A percentile compares a stretch with the other conserved stretches of the same genome.
These are phyloP conservation scores for Choloepus didactylus DNA, from an alignment of 2,797 vertebrate species.

Conservation along the genomic window DNA sequence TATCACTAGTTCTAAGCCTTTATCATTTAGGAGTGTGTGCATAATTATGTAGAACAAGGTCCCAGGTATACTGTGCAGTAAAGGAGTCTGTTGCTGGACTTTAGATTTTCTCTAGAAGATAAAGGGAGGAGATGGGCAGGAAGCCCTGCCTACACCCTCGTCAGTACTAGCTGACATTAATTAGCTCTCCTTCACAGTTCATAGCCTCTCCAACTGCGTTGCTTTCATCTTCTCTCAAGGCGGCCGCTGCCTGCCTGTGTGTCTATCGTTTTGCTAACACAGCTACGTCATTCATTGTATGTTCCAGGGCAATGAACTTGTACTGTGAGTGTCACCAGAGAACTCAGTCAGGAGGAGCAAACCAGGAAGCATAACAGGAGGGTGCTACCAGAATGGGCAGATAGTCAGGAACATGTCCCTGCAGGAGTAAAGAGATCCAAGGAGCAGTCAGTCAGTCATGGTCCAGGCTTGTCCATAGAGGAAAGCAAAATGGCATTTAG, in stretches of 20 bases:
- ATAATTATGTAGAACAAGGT: not conserved
- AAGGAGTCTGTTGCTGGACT: not conserved
- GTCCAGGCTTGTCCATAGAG: not conserved
- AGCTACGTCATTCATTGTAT: too few species aligned
- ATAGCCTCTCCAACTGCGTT: not conserved
- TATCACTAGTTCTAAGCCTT: not conserved
- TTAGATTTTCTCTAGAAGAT: not conserved
- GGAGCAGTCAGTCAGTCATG: too few species aligned
- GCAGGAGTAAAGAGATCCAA: not conserved
- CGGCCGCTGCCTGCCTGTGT: not conserved
- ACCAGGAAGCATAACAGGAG: not conserved
- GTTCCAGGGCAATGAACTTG: not conserved
- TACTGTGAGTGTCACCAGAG: not conserved
- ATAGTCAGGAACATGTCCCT: not conserved
- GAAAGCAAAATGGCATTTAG: not conserved
- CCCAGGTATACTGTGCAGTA: not conserved
- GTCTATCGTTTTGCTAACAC: not conserved
- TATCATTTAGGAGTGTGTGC: not conserved
- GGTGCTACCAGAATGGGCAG: not conserved
- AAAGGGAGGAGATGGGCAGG: not conserved
- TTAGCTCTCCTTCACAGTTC: not conserved
- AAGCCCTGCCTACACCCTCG: not conserved
- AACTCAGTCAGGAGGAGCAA: not conserved
- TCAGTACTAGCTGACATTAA: not conserved
- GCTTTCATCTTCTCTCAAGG: not conserved